These are phyloP conservation scores for Pantherophis vulpinus DNA, from an alignment of 2,797 vertebrate species.

Conservation along the genomic window DNA sequence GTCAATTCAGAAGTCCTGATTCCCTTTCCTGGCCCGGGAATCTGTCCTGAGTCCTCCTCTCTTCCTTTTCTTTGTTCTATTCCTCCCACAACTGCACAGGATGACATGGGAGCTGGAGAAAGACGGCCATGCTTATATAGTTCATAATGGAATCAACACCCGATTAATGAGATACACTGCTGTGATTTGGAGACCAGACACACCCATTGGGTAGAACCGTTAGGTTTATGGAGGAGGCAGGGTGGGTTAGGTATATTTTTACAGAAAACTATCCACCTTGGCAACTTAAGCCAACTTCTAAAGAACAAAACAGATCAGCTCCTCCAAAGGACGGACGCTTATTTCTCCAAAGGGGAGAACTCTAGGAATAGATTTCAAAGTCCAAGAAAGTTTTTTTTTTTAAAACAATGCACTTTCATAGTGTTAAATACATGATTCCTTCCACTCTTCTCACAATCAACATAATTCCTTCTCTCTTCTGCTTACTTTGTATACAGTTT, in stretches of 20 bases:
- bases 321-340: conserved; percentile 53
- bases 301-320: conserved; percentile 59
- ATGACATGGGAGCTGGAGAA: background rate
- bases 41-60: background rate
- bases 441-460: conserved; percentile 67
- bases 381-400: conserved; percentile 65
- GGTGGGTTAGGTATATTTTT: conserved; percentile 50
- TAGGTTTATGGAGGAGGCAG: conserved; percentile 48
- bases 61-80: background rate
- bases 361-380: conserved; percentile 67
- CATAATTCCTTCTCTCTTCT: conserved; percentile 46
- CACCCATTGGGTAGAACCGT: conserved; percentile 31
- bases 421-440: conserved; percentile 68
- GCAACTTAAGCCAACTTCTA: conserved; percentile 52
- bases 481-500: conserved; percentile 71
- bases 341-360: conserved; percentile 52
- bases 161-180: background rate
- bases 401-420: conserved; percentile 72
- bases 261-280: conserved; percentile 46
- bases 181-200: conserved; percentile 12
- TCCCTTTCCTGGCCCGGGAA: background rate
- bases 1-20: background rate
- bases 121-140: background rate
- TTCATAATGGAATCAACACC: background rate
- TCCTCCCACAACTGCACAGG: background rate